phyloP scores from a whole-genome alignment of 2,888 invertebrate genomes.

The Chaetogeoica ovagalla region DNA sequence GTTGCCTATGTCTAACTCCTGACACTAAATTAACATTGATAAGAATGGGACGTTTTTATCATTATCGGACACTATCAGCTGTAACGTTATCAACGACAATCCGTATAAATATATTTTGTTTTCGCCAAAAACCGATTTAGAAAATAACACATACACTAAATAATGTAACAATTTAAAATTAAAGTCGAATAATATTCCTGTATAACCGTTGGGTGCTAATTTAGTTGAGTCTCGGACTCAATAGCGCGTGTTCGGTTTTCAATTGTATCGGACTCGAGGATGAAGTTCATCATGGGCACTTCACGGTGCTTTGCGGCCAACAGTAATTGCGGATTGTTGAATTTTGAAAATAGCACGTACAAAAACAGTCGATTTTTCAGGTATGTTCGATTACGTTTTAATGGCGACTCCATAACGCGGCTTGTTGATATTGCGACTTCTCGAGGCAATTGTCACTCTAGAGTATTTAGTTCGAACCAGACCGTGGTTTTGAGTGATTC shows the following conservation, averaged over 20 bases:
- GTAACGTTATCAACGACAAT: slow-evolving; percentile 27
- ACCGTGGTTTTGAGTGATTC: too few species aligned
- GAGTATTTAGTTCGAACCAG: neutral
- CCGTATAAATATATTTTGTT: slow-evolving; percentile 8
- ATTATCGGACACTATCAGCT: slow-evolving; percentile 15
- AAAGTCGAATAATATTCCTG: neutral
- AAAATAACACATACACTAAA: neutral
- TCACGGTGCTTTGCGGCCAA: slow-evolving; percentile 12
- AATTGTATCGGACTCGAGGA: neutral
- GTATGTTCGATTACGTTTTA: slow-evolving; percentile 3
- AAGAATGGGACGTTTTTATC: too few species aligned
- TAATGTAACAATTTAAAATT: slow-evolving; percentile 5
- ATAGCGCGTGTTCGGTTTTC: neutral
- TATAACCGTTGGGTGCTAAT: neutral
- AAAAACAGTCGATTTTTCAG: slow-evolving; percentile 36
- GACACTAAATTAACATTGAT: too few species aligned
- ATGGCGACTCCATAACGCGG: neutral
- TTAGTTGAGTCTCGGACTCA: neutral
- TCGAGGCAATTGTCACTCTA: neutral
- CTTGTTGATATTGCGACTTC: neutral
- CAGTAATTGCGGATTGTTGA: slow-evolving; percentile 27
- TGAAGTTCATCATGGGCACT: slow-evolving; percentile 33
- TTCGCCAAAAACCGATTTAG: slow-evolving; percentile 38
- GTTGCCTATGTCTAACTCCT: too few species aligned
- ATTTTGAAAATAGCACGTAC: neutral